Conservation (phyloP, 2,888 invertebrate genomes). For the Rhingia campestris region DNA sequence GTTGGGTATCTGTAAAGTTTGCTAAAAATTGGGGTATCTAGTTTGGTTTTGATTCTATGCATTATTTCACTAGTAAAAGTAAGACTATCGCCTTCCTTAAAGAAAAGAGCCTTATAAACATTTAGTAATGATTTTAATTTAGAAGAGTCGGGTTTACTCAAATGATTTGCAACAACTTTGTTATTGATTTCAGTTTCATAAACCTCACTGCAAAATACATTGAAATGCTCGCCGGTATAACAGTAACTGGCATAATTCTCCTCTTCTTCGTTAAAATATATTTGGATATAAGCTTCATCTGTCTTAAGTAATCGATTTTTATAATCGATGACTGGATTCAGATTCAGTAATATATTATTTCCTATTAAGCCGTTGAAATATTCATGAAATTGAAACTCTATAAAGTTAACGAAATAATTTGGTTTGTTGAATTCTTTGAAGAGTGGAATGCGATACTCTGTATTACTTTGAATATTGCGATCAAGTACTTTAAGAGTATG, state of each 20-base stretch:
- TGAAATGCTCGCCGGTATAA: constrained; percentile 5
- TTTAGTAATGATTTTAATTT: no score
- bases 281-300: constrained; percentile 1
- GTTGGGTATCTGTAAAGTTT: no score
- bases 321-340: constrained; percentile 15
- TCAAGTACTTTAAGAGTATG: constrained; percentile 2
- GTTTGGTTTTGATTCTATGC: no score
- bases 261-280: constrained; percentile 23
- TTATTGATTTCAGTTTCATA: no score
- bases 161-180: no score
- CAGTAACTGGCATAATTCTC: no score
- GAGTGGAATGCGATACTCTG: neutral
- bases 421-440: neutral
- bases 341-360: constrained; percentile 3
- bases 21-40: no score
- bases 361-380: constrained; percentile 17
- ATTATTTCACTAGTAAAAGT: no score
- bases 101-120: no score
- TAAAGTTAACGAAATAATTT: constrained; percentile 4
- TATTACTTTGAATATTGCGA: neutral
- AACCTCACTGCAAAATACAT: no score
- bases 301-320: constrained; percentile 2
- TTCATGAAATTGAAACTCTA: constrained; percentile 11
- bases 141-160: no score
- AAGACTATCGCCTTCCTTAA: no score